Evolutionary conservation across 2,797 vertebrate species (phyloP).

Genomic region (Phoxinus dragarum): DNA sequence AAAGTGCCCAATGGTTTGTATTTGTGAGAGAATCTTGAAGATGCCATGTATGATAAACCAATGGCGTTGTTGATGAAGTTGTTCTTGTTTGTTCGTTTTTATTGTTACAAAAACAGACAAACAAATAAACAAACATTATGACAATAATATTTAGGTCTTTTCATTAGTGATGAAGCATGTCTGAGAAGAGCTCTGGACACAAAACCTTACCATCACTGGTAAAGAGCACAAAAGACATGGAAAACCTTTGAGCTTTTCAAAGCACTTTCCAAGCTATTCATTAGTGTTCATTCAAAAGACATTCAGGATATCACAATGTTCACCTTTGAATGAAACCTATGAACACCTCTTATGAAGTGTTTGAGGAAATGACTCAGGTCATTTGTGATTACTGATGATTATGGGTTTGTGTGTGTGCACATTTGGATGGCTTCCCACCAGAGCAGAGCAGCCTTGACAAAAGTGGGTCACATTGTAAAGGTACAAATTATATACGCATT

Average conservation of each 20-base stretch:
- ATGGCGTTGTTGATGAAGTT: not conserved
- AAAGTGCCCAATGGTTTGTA: not conserved
- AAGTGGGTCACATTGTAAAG: not conserved
- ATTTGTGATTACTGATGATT: constrained; percentile 13
- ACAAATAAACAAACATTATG: not conserved
- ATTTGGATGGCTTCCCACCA: not conserved
- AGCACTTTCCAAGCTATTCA: constrained; percentile 15
- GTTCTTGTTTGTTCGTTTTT: not conserved
- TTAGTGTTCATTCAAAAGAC: constrained; percentile 2
- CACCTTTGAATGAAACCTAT: constrained; percentile 2
- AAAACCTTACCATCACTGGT: not conserved
- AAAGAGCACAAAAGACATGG: constrained; percentile 2
- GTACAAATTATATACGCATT: constrained; percentile 24
- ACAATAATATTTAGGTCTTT: not conserved
- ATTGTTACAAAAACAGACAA: no score
- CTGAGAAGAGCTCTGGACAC: constrained; percentile 4
- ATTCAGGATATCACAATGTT: constrained; percentile 7
- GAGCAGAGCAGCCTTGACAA: not conserved
- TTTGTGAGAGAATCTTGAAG: not conserved
- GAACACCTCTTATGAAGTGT: constrained; percentile 14
- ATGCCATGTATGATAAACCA: not conserved
- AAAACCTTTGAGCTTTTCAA: constrained; percentile 22
- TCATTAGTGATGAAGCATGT: not conserved
- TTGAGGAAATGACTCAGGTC: constrained; percentile 34
- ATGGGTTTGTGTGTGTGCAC: not conserved